Conservation (phyloP, 1,140 invertebrate species). For the Bombus sylvicola region DNA sequence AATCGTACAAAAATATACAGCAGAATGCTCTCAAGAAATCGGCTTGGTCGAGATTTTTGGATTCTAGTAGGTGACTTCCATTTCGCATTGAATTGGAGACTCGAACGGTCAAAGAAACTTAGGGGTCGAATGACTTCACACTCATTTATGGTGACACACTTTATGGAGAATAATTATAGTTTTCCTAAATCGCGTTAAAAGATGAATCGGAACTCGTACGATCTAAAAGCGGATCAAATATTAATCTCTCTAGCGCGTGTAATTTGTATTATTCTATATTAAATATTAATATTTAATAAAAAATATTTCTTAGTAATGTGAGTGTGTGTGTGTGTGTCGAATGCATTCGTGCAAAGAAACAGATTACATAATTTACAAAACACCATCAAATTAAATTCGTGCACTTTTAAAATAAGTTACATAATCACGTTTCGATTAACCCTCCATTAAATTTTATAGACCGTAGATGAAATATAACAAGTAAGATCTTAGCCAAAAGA, state of each 20-base stretch:
- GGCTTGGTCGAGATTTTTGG: not conserved
- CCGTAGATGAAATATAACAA: not conserved
- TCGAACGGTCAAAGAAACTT: not conserved
- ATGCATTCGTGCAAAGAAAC: too few relatives aligned
- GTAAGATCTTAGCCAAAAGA: not conserved
- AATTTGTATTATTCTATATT: too few relatives aligned
- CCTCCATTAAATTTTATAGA: too few relatives aligned
- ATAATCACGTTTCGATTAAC: not conserved
- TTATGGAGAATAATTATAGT: too few relatives aligned
- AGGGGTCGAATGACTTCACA: not conserved
- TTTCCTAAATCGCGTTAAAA: not conserved
- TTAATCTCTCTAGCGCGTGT: too few relatives aligned
- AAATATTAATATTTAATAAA: too few relatives aligned
- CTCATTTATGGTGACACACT: too few relatives aligned
- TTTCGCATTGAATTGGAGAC: not conserved
- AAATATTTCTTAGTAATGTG: too few relatives aligned
- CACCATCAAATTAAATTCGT: not conserved
- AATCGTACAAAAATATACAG: not conserved
- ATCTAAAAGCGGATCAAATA: too few relatives aligned
- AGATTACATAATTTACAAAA: not conserved
- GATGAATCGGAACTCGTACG: not conserved
- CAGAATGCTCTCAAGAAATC: slow-evolving; percentile 6
- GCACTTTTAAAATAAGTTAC: not conserved
- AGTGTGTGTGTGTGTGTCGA: not conserved
- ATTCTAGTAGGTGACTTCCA: not conserved